Evolutionary conservation across 2,888 invertebrate species (phyloP), one percentile per base, ranked within the genome.

Genomic region (Mesorhabditis belari): DNA sequence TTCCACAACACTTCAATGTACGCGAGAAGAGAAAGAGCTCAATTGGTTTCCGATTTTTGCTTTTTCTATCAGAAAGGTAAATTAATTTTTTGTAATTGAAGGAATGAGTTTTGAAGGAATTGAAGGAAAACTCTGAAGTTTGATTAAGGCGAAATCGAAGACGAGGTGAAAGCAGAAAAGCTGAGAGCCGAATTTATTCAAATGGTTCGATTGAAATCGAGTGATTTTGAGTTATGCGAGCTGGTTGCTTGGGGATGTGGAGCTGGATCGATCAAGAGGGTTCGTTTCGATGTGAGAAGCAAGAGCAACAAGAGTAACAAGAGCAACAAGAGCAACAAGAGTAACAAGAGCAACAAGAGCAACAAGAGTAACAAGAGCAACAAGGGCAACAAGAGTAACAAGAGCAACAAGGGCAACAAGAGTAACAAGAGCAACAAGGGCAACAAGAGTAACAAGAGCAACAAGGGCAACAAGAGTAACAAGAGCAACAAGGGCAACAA

Each of bases 21-120:
- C 55, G 66, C 68, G 21, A 21, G 51, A n/a, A 29, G 66, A 27
- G 71, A 71, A 55, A 56, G 69, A 19, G 63, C 65, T 44, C 71
- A 71, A 57, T 29, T 71, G 19, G 58, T 67, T 12, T 63, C 64
- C 9, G 71, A 71, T 27, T 71, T 71, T 35, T 71, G 71, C 44
- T 60, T 64, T 35, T 69, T 69, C 44, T 71, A 69, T 59, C 52
- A 66, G 2, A 63, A 55, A 17, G 66, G 67, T 65, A n/a, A 54
- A 63, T 54, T 6, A n/a, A 27, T 25, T n/a, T n/a, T n/a, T n/a
- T n/a, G n/a, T 35, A n/a, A 35, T 35, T 35, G 44, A 35, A 35
- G n/a, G n/a, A n/a, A 35, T n/a, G 44, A 35, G 44, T n/a, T n/a
- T n/a, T n/a, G 44, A 35, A 35, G n/a, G n/a, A 35, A 17, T 5